These are phyloP conservation scores for Amiota mariae DNA, from an alignment of 2,888 invertebrate species.

Conservation along the genomic window DNA sequence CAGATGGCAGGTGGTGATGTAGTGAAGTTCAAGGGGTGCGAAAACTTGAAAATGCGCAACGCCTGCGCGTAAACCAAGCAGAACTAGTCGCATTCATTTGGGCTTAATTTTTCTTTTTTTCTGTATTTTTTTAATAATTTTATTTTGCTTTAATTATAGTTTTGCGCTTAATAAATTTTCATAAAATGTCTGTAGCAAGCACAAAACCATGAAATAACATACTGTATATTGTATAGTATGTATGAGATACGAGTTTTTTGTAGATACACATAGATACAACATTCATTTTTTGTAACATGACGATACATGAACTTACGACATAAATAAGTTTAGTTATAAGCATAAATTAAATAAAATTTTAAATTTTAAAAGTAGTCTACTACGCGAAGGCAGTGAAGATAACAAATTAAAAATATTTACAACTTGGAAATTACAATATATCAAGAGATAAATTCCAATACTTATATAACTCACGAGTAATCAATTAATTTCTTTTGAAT, in stretches of 20 bases:
- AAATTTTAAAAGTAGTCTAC: too few species aligned
- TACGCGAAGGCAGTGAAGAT: too few species aligned
- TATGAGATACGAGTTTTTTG: constrained; percentile 42
- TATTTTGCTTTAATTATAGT: constrained; percentile 66
- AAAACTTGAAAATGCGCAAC: neutral
- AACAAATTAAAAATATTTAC: too few species aligned
- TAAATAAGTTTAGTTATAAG: constrained; percentile 14
- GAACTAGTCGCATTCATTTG: constrained; percentile 18
- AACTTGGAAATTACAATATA: too few species aligned
- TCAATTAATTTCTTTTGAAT: too few species aligned
- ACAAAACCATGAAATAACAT: neutral
- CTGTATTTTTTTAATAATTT: constrained; percentile 58
- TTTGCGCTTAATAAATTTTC: constrained; percentile 67
- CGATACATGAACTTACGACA: constrained; percentile 59
- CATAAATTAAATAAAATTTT: too few species aligned
- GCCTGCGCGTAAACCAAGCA: constrained; percentile 42
- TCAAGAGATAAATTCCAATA: too few species aligned
- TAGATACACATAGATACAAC: constrained; percentile 33
- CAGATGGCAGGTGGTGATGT: constrained; percentile 19
- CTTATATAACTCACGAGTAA: too few species aligned
- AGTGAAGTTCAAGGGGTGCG: neutral
- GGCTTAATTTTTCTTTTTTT: constrained; percentile 39
- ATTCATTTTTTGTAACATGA: neutral
- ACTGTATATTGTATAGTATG: constrained; percentile 35
- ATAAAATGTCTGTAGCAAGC: constrained; percentile 43